phyloP scores from a whole-genome alignment of 92 coral and sea anemone genomes.

The Palythoa grandis region DNA sequence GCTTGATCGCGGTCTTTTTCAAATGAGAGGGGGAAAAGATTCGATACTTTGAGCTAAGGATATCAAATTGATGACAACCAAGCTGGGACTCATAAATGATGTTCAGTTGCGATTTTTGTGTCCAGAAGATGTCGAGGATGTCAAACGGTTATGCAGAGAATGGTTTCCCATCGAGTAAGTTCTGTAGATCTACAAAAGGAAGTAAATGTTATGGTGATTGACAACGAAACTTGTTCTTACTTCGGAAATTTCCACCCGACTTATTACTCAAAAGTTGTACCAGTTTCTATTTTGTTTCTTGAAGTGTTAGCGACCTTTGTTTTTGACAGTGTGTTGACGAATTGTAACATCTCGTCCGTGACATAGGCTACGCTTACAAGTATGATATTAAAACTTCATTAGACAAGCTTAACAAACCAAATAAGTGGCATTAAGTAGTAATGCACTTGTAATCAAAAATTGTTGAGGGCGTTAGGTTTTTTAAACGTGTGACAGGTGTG shows the following conservation, averaged over 20 bases:
- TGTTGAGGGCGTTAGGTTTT: not conserved
- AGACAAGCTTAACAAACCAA: too few species aligned
- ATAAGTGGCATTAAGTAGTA: too few species aligned
- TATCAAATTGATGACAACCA: constrained; percentile 81
- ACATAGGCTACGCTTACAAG: not conserved
- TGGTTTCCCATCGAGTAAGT: constrained; percentile 99
- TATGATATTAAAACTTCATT: not conserved
- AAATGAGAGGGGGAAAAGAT: constrained; percentile 40
- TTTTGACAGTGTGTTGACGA: too few species aligned
- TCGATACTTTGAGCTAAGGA: constrained; percentile 29
- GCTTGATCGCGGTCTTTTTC: constrained; percentile 22
- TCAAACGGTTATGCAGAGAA: constrained; percentile 91
- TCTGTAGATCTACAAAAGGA: not conserved
- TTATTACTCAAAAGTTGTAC: not conserved
- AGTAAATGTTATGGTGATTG: not conserved
- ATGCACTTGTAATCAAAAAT: too few species aligned
- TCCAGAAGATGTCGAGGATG: constrained; percentile 91
- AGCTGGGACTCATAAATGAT: constrained; percentile 92
- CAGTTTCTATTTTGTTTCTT: not conserved
- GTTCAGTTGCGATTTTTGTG: constrained; percentile 95
- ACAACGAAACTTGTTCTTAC: not conserved
- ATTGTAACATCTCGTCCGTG: not conserved
- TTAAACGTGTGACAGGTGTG: not conserved
- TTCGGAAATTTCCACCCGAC: not conserved
- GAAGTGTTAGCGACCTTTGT: too few species aligned